Percentiles rank a stretch among this genome's conserved stretches.
Conservation (phyloP, 1,140 invertebrate genomes). For the Acromyrmex charruanus region DNA sequence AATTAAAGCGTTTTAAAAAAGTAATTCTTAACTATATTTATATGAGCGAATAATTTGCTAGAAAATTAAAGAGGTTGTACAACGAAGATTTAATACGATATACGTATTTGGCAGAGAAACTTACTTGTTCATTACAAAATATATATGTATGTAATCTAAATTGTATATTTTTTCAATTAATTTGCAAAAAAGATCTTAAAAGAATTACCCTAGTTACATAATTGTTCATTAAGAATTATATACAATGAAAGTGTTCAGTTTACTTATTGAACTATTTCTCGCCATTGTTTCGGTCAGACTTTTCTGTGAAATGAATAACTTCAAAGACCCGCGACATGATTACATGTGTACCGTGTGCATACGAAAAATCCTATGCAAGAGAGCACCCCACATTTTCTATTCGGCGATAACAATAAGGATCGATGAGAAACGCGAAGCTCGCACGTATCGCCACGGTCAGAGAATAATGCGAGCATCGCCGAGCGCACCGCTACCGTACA, state of each 20-base stretch:
- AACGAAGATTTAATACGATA: no score
- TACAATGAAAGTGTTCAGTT: not conserved
- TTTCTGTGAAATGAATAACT: slow-evolving; percentile 27
- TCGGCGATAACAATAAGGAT: slow-evolving; percentile 61
- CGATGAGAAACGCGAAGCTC: slow-evolving; percentile 56
- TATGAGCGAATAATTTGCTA: slow-evolving; percentile 4
- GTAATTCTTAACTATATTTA: not conserved
- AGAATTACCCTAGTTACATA: not conserved
- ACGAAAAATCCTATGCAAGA: not conserved
- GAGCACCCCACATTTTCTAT: slow-evolving; percentile 46
- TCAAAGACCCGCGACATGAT: not conserved
- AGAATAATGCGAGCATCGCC: slow-evolving; percentile 25
- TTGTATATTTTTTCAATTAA: not conserved
- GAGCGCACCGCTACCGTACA: not conserved
- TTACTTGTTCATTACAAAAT: not conserved
- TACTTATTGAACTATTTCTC: not conserved
- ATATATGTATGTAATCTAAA: not conserved
- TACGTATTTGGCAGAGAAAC: no score
- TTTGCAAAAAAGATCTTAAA: not conserved
- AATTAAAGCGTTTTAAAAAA: not conserved
- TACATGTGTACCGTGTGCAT: not conserved
- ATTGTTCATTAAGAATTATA: not conserved
- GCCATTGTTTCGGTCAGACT: not conserved
- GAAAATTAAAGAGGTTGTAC: not conserved
- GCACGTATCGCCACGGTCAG: slow-evolving; percentile 36